These are phyloP conservation scores for Himalopsyche tibetana DNA, from an alignment of 2,888 invertebrate species.

Conservation along the genomic window DNA sequence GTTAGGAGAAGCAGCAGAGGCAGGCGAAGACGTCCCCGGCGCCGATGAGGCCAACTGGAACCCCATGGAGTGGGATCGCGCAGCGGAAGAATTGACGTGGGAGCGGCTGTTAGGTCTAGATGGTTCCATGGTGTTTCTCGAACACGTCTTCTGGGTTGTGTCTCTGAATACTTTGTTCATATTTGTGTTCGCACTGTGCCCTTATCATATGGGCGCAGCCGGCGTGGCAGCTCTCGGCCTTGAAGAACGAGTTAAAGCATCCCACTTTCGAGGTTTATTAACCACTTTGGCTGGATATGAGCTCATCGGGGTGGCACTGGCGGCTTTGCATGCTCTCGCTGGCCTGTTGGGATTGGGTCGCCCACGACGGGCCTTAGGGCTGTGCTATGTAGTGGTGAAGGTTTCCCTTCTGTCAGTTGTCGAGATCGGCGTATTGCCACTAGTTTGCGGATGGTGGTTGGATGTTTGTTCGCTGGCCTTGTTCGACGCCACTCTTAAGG, in stretches of 20 bases:
- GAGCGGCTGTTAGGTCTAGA: constrained; percentile 96
- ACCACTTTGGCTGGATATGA: constrained; percentile 96
- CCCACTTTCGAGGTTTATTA: constrained; percentile 94
- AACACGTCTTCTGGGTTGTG: constrained; percentile 99
- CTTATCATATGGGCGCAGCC: constrained; percentile 95
- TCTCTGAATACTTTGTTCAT: constrained; percentile 98
- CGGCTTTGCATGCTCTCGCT: constrained; percentile 90
- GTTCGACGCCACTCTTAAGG: constrained; percentile 92
- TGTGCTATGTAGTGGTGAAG: constrained; percentile 93
- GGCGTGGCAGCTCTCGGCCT: constrained; percentile 85
- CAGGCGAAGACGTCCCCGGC: constrained; percentile 72
- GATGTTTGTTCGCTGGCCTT: constrained; percentile 97
- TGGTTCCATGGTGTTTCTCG: constrained; percentile 96
- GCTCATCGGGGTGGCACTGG: constrained; percentile 88
- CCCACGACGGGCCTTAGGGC: constrained; percentile 90
- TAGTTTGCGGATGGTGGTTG: constrained; percentile 99
- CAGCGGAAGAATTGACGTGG: constrained; percentile 99
- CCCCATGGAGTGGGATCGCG: constrained; percentile 98
- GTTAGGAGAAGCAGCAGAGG: constrained; percentile 71
- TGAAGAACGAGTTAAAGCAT: constrained; percentile 78
- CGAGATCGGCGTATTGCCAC: constrained; percentile 97
- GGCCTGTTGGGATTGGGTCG: constrained; percentile 87
- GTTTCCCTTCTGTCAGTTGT: constrained; percentile 96
- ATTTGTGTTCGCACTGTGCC: constrained; percentile 96
- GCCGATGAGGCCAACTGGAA: constrained; percentile 96